Base-by-base conservation (phyloP, 2,797 vertebrate species). In the Gallirallus australis region DNA sequence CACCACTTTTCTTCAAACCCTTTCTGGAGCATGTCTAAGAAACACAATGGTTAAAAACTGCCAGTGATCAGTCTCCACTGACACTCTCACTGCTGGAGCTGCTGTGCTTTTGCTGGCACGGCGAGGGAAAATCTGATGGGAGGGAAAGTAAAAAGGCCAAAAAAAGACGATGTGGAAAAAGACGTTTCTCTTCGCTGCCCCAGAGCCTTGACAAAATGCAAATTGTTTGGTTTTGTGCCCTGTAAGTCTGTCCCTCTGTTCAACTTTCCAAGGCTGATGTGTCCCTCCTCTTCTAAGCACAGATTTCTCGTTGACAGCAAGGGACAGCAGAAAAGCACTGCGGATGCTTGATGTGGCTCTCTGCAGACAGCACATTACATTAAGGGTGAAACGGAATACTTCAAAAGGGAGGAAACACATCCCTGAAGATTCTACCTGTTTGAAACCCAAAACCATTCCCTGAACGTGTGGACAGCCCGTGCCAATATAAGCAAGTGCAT, bases 271-370 rank as follows among this genome's bases (percentile, higher is more conserved):
- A 93, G 42, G 80, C 82, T 88, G 95, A 93, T 30, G 57, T 60
- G 70, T 76, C 56, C 77, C 71, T 91, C 73, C 65, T 79, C 30
- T 82, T 80, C 73, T 3, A 47, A 72, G 86, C 90, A 68, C n/a
- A 45, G 92, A 79, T 85, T 90, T 93, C 75, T 65, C 52, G 92
- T 47, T 95, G 95, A 94, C 93, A 93, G 90, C 37, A 6, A 92
- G 84, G 84, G 79, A 94, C 75, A 72, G 88, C 81, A 56, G 66
- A 20, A 14, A 63, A 86, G 80, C 1, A 56, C 69, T 79, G 81
- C 73, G 50, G 70, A 45, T 0, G 24, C 90, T 59, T 73, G 84
- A 92, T 78, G 92, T 31, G 83, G 83, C 92, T 95, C 80, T 11
- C 57, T 42, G 79, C 47, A 79, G 40, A 50, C 86, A 90, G 85